Conservation (phyloP, 2,797 vertebrate genomes). For the Botia kubotai region DNA sequence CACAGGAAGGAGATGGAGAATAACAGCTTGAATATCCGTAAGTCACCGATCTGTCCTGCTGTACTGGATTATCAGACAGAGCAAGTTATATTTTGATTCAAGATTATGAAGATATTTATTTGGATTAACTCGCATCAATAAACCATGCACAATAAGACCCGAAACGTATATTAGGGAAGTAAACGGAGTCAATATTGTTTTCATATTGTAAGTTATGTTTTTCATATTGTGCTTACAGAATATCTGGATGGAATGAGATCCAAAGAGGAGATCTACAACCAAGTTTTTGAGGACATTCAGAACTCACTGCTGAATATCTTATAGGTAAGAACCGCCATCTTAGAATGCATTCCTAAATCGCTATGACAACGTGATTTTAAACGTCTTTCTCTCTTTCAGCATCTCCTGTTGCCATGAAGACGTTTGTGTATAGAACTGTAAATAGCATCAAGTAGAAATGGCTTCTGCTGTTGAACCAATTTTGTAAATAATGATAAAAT, state of each 20-base stretch:
- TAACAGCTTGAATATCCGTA: slow-evolving; percentile 80
- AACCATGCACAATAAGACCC: too few relatives aligned
- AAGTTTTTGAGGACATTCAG: slow-evolving; percentile 84
- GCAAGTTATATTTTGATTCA: too few relatives aligned
- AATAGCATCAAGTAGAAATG: slow-evolving; percentile 74
- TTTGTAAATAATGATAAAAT: slow-evolving; percentile 77
- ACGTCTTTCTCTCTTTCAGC: slow-evolving; percentile 65
- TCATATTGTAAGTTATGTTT: too few relatives aligned
- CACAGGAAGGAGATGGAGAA: slow-evolving; percentile 90
- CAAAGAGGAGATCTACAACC: slow-evolving; percentile 82
- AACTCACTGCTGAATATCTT: slow-evolving; percentile 84
- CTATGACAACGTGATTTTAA: not conserved
- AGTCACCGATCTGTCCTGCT: slow-evolving; percentile 29
- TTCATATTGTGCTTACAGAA: slow-evolving; percentile 69
- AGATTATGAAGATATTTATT: too few relatives aligned
- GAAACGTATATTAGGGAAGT: too few relatives aligned
- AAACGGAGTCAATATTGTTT: too few relatives aligned
- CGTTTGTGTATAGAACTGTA: slow-evolving; percentile 84
- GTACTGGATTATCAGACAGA: too few relatives aligned
- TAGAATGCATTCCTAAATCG: not conserved
- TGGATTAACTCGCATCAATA: too few relatives aligned
- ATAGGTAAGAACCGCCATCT: slow-evolving; percentile 72
- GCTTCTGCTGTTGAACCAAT: slow-evolving; percentile 56
- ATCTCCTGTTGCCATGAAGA: slow-evolving; percentile 55
- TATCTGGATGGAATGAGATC: slow-evolving; percentile 85